Evolutionary conservation across 2,888 invertebrate species (phyloP), one percentile per base, ranked within the genome.

Genomic region (Lochmaea crataegi): DNA sequence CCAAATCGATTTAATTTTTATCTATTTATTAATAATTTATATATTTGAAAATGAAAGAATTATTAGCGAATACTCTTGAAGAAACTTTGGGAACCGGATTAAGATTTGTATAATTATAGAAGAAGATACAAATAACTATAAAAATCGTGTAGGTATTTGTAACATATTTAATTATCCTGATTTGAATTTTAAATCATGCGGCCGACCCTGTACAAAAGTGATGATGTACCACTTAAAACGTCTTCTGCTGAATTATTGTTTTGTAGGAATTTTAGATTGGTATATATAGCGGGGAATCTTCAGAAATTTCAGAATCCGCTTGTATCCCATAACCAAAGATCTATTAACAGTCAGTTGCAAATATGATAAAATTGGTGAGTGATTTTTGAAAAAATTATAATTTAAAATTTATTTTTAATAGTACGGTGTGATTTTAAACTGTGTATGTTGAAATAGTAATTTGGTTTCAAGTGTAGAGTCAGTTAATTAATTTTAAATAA

Each of bases 291-390:
- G 18, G 12, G 22, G 11, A 41, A 26, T 38, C 22, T 16, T 48
- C 56, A 42, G n/a, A 65, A 68, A 51, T 22, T 58, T 68, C 68
- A 65, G 42, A 68, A 51, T 51, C 56, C 42, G 22, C 51, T 9
- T 26, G 38, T 45, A 41, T 38, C 57, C 64, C 67, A 53, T 61
- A 16, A 67, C 32, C 41, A 42, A 68, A 71, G 64, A 66, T 60
- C 18, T 18, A 16, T 32, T 71, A 73, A 7, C 10, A 53, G n/a
- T 53, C 18, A 69, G 22, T 42, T 7, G 16, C 41, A 41, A 61
- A 16, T 16, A 76, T 75, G 76, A 66, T 71, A 56, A 76, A 74
- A 72, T 42, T 71, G 76, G 76, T 76, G 56, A 76, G 76, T 74
- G 51, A 60, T 26, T 16, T n/a, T 53, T 53, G 12, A 14, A 48